Evolutionary conservation across 2,797 vertebrate species (phyloP).

Genomic region (Paramormyrops hopkinsi): DNA sequence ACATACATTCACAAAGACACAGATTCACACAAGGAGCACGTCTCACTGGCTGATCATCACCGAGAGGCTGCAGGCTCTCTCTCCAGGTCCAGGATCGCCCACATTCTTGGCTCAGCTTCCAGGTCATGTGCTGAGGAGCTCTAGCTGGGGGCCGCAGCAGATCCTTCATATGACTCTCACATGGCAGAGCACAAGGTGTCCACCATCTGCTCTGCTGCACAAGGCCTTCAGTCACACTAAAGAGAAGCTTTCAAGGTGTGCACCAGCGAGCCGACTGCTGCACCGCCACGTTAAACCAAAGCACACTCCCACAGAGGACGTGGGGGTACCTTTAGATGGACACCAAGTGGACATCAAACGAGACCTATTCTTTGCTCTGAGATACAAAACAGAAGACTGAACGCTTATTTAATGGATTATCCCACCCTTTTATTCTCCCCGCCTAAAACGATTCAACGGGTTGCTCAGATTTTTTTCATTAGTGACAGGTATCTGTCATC

Average conservation of each 20-base stretch:
- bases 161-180: conserved; percentile 74
- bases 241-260: background rate
- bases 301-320: background rate
- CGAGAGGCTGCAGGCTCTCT: background rate
- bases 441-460: background rate
- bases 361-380: background rate
- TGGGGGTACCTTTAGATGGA: background rate
- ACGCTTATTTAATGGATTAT: background rate
- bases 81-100: background rate
- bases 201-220: conserved; percentile 19
- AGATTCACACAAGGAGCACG: background rate
- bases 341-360: background rate
- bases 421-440: background rate
- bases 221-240: background rate
- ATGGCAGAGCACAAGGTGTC: conserved; percentile 36
- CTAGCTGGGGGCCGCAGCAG: conserved; percentile 52
- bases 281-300: background rate
- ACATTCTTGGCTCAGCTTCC: background rate
- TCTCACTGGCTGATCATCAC: background rate
- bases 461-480: background rate
- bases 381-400: background rate
- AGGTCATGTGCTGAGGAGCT: background rate
- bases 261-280: background rate
- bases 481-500: background rate
- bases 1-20: background rate